Percentiles rank a stretch among this genome's conserved stretches.
phyloP scores from a whole-genome alignment of 2,888 invertebrate species.

The Coelinius sp. region DNA sequence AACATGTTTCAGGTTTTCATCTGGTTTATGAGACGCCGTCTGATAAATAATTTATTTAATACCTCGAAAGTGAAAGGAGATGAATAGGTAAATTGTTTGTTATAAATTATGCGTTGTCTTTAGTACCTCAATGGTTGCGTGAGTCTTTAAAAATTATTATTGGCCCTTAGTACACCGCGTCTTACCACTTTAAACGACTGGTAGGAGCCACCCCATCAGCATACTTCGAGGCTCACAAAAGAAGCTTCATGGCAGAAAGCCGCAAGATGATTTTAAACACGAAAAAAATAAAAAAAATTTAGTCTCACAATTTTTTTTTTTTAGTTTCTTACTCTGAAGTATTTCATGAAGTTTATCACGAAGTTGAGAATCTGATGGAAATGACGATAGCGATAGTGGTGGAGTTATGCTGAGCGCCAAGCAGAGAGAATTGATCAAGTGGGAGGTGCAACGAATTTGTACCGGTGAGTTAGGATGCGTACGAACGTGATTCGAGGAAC shows the following conservation, averaged over 20 bases:
- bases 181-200: slow-evolving; percentile 9
- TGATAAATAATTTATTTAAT: slow-evolving; percentile 18
- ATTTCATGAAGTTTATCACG: neutral
- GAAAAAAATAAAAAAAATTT: neutral
- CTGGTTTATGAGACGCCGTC: slow-evolving; percentile 3
- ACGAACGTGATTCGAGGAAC: slow-evolving; percentile 20
- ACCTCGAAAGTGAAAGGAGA: neutral
- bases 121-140: neutral
- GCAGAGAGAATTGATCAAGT: neutral
- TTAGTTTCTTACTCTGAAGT: neutral
- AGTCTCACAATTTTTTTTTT: neutral
- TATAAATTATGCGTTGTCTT: slow-evolving; percentile 4
- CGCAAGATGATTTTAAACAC: neutral
- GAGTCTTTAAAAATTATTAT: slow-evolving; percentile 25
- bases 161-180: neutral
- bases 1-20: neutral
- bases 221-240: slow-evolving; percentile 15
- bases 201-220: slow-evolving; percentile 21
- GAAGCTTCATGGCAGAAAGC: neutral
- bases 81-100: slow-evolving; percentile 23
- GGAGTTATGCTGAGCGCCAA: neutral
- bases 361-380: neutral
- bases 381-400: neutral
- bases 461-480: slow-evolving; percentile 14
- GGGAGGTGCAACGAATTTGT: neutral